Evolutionary conservation across 92 coral and sea anemone species (phyloP).

Genomic region (Palythoa grandis): DNA sequence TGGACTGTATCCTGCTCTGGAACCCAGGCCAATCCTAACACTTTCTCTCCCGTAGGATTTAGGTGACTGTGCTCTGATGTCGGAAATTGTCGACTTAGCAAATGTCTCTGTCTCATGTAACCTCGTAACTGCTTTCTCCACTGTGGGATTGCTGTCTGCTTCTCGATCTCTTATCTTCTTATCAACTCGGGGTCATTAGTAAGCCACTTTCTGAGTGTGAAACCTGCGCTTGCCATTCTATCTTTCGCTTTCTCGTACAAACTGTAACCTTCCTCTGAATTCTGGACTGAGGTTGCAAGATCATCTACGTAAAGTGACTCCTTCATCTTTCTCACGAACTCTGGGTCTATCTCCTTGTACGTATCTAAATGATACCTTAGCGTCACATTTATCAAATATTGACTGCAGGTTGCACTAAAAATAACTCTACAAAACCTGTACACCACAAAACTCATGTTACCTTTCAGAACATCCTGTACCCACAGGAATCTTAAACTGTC

Average conservation of each 20-base stretch:
- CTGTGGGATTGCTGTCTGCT: constrained; percentile 1
- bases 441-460: constrained; percentile 14
- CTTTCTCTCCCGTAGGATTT: constrained; percentile 43
- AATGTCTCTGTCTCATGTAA: constrained; percentile 53
- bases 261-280: constrained; percentile 19
- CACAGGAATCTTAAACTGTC: constrained; percentile 6
- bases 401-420: constrained; percentile 60
- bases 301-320: constrained; percentile 58
- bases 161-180: constrained; percentile 27
- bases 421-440: constrained; percentile 63
- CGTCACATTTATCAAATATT: constrained; percentile 62
- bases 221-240: constrained; percentile 60
- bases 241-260: constrained; percentile 57
- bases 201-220: constrained; percentile 60
- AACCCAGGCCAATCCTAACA: constrained; percentile 57
- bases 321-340: constrained; percentile 49
- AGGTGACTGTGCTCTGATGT: constrained; percentile 15
- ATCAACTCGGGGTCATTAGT: constrained; percentile 24
- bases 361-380: constrained; percentile 60
- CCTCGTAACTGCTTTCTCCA: constrained; percentile 25
- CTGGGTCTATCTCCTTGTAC: constrained; percentile 48
- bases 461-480: constrained; percentile 9
- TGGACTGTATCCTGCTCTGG: constrained; percentile 49
- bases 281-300: constrained; percentile 50
- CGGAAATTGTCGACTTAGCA: constrained; percentile 45